phyloP scores from a whole-genome alignment of 2,888 invertebrate species.

The Catocala nupta region DNA sequence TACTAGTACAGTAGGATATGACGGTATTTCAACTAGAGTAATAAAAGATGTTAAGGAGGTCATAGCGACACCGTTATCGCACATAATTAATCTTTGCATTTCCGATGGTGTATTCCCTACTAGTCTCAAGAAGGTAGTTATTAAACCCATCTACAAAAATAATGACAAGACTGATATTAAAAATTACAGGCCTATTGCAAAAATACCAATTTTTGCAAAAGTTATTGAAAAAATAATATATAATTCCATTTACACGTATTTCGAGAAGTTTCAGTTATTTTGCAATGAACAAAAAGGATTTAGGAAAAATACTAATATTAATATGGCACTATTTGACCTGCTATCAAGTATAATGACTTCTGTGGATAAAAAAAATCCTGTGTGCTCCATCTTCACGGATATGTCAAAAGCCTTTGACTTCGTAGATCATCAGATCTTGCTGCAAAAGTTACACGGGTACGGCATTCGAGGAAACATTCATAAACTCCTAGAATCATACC shows the following conservation, averaged over 20 bases:
- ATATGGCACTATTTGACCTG: slow-evolving; percentile 7
- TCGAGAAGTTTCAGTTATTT: slow-evolving; percentile 3
- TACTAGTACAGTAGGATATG: slow-evolving; percentile 10
- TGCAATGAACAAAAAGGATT: slow-evolving; percentile 9
- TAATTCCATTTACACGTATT: not conserved
- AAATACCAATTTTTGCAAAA: slow-evolving; percentile 2
- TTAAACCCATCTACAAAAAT: slow-evolving; percentile 7
- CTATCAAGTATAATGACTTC: not conserved
- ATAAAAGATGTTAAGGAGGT: not conserved
- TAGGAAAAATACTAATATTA: slow-evolving; percentile 6
- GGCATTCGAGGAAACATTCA: slow-evolving; percentile 6
- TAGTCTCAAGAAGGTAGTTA: slow-evolving; percentile 1
- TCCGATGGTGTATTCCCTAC: slow-evolving; percentile 1
- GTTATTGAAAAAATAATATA: slow-evolving; percentile 6
- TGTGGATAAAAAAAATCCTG: not conserved
- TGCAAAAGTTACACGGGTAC: slow-evolving; percentile 3
- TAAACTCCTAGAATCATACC: slow-evolving; percentile 6
- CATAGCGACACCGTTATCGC: not conserved
- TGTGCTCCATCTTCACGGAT: slow-evolving; percentile 7
- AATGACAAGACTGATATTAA: not conserved
- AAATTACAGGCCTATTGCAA: not conserved
- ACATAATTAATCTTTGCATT: slow-evolving; percentile 9
- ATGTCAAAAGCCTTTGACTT: slow-evolving; percentile 11
- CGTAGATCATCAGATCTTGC: not conserved
- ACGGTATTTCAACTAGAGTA: slow-evolving; percentile 3